These are phyloP conservation scores for Drosophila lowei DNA, from an alignment of 1,140 invertebrate genomes.

Conservation along the genomic window DNA sequence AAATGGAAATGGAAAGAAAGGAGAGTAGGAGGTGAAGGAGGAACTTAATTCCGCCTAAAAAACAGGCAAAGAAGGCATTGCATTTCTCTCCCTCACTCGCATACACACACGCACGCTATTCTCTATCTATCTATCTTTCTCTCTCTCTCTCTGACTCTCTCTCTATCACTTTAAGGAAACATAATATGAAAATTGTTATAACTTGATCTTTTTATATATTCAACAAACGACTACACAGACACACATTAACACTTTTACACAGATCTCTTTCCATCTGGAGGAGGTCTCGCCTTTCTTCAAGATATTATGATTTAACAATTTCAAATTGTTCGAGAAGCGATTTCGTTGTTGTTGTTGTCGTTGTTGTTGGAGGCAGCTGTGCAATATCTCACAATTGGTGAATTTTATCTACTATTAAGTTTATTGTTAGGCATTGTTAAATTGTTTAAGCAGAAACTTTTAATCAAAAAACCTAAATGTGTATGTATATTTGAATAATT, in stretches of 20 bases:
- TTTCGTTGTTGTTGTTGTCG: conserved; percentile 1
- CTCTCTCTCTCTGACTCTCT: conserved; percentile 12
- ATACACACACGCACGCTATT: neutral
- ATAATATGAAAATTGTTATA: conserved; percentile 47
- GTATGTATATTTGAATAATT: neutral
- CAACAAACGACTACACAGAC: neutral
- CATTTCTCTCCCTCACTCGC: conserved; percentile 36
- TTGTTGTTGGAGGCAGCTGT: conserved; percentile 2
- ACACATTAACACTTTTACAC: conserved; percentile 14
- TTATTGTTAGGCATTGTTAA: conserved; percentile 44
- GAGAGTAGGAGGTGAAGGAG: conserved; percentile 14
- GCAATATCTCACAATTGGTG: conserved; percentile 13
- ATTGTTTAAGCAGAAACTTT: conserved; percentile 19
- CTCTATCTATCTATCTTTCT: conserved; percentile 9
- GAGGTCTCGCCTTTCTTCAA: conserved; percentile 8
- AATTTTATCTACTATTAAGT: conserved; percentile 31
- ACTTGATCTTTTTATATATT: conserved; percentile 27
- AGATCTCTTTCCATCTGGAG: conserved; percentile 13
- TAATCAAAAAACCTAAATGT: conserved; percentile 8
- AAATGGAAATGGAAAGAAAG: conserved; percentile 5
- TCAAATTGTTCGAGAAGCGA: conserved; percentile 18
- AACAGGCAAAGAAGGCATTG: neutral
- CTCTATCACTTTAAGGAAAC: conserved; percentile 18
- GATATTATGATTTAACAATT: conserved; percentile 3
- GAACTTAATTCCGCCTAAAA: neutral